A percentile compares a stretch with the other conserved stretches of the same genome.
Evolutionary conservation across 2,888 invertebrate genomes (phyloP).

Genomic region (Drosophila greeni): DNA sequence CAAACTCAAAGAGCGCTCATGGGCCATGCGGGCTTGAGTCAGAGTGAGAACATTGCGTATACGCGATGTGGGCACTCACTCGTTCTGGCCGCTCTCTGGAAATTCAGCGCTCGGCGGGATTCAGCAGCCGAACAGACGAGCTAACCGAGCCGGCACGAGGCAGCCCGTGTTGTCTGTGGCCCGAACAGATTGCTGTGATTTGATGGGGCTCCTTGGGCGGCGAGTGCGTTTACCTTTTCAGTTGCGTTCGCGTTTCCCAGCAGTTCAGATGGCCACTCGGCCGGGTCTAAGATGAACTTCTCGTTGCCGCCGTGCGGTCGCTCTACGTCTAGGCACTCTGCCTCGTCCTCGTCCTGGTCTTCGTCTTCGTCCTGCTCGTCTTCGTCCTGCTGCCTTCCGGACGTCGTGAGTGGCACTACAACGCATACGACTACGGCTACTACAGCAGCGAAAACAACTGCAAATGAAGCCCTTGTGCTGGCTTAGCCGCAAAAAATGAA

Average conservation of each 20-base stretch:
- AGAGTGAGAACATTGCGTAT: conserved; percentile 33
- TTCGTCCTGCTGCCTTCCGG: conserved; percentile 22
- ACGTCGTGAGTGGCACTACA: conserved; percentile 36
- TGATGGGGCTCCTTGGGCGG: conserved; percentile 50
- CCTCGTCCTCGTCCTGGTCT: conserved; percentile 22
- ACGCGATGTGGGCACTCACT: conserved; percentile 36
- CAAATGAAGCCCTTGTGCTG: conserved; percentile 64
- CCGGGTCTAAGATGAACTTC: conserved; percentile 39
- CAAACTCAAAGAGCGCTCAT: conserved; percentile 1
- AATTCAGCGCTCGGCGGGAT: conserved; percentile 26
- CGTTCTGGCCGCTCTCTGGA: conserved; percentile 14
- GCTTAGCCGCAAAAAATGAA: conserved; percentile 62
- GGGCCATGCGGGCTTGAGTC: conserved; percentile 7
- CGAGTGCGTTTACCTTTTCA: conserved; percentile 78
- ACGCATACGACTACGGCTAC: conserved; percentile 18
- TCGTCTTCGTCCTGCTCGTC: conserved; percentile 22
- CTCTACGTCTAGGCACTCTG: conserved; percentile 18
- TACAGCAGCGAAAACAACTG: conserved; percentile 48
- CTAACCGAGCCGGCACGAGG: conserved; percentile 18
- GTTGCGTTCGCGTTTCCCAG: conserved; percentile 79
- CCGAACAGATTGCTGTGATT: conserved; percentile 59
- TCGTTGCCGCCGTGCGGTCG: conserved; percentile 36
- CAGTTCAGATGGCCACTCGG: conserved; percentile 76
- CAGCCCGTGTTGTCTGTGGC: conserved; percentile 61
- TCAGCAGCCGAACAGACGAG: conserved; percentile 34